A percentile compares a stretch with the other conserved stretches of the same genome.
phyloP scores from a whole-genome alignment of 64 coral and sea anemone genomes.

The Porites lutea region DNA sequence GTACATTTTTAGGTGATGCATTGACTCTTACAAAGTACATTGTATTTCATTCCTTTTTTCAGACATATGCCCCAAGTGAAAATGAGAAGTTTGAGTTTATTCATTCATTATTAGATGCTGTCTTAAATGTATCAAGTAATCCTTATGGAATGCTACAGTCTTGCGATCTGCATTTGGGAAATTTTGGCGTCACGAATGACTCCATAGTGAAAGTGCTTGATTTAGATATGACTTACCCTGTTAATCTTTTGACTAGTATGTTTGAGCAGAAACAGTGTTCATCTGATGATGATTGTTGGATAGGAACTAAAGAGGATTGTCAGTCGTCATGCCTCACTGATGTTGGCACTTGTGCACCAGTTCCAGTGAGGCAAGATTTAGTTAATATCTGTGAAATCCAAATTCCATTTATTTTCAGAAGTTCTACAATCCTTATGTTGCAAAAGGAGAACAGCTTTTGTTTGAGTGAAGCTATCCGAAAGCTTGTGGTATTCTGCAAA shows the following conservation, averaged over 20 bases:
- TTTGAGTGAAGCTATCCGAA: not conserved
- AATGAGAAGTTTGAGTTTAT: slow-evolving; percentile 75
- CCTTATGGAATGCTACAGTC: slow-evolving; percentile 82
- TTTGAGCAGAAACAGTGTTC: slow-evolving; percentile 41
- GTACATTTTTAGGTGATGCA: slow-evolving; percentile 6
- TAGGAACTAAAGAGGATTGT: slow-evolving; percentile 33
- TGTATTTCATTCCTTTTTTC: slow-evolving; percentile 54
- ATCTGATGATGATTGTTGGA: slow-evolving; percentile 34
- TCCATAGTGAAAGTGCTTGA: slow-evolving; percentile 74
- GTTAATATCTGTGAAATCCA: slow-evolving; percentile 59
- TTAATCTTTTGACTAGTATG: not conserved
- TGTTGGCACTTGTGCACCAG: slow-evolving; percentile 51
- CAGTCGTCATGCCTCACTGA: slow-evolving; percentile 35
- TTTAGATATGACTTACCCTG: slow-evolving; percentile 54
- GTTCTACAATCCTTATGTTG: not conserved
- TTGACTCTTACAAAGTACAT: slow-evolving; percentile 33
- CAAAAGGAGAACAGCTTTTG: not conserved
- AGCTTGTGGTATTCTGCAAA: not conserved
- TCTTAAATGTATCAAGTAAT: slow-evolving; percentile 57
- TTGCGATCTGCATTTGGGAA: slow-evolving; percentile 88
- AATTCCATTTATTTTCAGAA: slow-evolving; percentile 31
- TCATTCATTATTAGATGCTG: slow-evolving; percentile 62
- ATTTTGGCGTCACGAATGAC: slow-evolving; percentile 81
- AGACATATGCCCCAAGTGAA: slow-evolving; percentile 54
- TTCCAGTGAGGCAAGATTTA: slow-evolving; percentile 36